A percentile compares a stretch with the other conserved stretches of the same genome.
Conservation (phyloP, 2,888 invertebrate species). For the Slavum lentiscoides region DNA sequence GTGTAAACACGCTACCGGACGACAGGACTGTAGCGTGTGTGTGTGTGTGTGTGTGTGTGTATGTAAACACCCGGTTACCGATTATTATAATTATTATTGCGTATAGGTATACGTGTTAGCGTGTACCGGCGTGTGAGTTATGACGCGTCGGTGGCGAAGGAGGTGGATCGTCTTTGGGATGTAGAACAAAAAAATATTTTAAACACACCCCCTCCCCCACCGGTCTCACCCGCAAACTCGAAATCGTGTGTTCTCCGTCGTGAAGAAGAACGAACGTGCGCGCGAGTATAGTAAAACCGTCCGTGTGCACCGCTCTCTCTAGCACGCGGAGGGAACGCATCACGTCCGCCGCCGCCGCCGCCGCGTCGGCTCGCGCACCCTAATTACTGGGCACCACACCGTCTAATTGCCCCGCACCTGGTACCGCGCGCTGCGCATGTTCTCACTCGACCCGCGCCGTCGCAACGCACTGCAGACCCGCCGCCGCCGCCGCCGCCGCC, state of each 20-base stretch:
- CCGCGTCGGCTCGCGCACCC: constrained; percentile 50
- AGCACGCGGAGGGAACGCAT: background rate
- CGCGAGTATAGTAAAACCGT: too few species aligned
- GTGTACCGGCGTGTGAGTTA: constrained; percentile 4
- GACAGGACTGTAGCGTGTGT: background rate
- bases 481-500: too few species aligned
- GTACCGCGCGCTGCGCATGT: background rate
- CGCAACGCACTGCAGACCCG: too few species aligned
- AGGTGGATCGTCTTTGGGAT: background rate
- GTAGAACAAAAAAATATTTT: too few species aligned
- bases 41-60: background rate
- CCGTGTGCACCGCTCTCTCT: background rate
- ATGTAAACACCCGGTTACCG: constrained; percentile 48
- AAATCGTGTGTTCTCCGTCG: too few species aligned
- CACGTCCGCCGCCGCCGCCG: constrained; percentile 44
- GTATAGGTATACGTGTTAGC: background rate
- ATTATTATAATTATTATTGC: background rate
- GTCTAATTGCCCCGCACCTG: constrained; percentile 52
- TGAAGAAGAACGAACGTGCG: too few species aligned
- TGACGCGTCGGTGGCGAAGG: background rate
- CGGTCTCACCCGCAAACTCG: too few species aligned
- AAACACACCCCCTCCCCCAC: too few species aligned
- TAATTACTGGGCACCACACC: constrained; percentile 49
- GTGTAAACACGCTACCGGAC: constrained; percentile 42
- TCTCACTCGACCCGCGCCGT: too few species aligned